Evolutionary conservation across 2,113 vertebrate species (phyloP), one percentile per base, ranked within the genome.

Genomic region (Albula goreensis): DNA sequence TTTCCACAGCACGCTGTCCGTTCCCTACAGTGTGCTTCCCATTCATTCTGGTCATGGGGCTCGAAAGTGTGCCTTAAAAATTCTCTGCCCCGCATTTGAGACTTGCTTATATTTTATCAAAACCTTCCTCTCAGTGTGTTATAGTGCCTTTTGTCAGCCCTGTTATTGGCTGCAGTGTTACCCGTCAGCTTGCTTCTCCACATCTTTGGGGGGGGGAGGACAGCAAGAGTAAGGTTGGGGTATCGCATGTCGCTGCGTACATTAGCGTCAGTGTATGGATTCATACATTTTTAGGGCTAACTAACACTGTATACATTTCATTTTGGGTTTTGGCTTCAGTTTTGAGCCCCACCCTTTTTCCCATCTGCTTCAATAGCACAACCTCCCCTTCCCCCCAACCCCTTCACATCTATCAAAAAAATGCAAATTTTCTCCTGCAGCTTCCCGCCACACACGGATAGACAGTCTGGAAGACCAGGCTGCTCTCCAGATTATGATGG

Each of bases 401-500:
- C n/a, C 25, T n/a, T n/a, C 70, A n/a, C 31, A 22, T 22, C 31
- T 80, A 12, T 31, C 49, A 80, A 13, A 19, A 50, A 22, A 13
- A 80, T 19, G 48, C 22, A 19, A 51, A 50, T 49, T 11, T 80
- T 5, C 15, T 66, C 60, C 17, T 15, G 17, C 60, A 19, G 60
- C 22, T 66, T 66, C 60, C 31, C 31, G 31, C 31, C 60, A 66
- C 60, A 22, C 60, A 19, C 49, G 19, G 79, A 89, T 85, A 22
- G 49, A 8, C 51, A 13, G 87, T 92, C 88, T 88, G 90, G 90
- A 91, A 88, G 48, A 51, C 89, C 78, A 84, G 91, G 89, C 89
- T 87, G 92, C 91, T 86, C 93, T 91, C 91, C 91, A 90, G 89
- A 51, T 87, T 93, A 91, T 90, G 89, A 93, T 92, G 91, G 19